A percentile compares a stretch with the other conserved stretches of the same genome.
Evolutionary conservation across 2,113 vertebrate species (phyloP).

Genomic region (Rhinoderma darwinii): DNA sequence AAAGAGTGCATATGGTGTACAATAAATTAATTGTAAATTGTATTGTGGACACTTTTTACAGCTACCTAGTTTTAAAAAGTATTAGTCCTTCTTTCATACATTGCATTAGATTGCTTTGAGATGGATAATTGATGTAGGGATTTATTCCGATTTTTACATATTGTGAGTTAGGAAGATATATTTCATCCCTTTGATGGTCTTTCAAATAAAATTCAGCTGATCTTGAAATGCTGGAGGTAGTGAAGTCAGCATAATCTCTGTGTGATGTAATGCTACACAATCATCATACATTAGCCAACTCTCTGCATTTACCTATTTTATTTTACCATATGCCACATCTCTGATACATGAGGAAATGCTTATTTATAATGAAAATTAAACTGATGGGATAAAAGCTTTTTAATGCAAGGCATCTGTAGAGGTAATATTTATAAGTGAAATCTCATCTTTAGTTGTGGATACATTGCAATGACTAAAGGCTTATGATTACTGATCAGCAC

Average conservation of each 20-base stretch:
- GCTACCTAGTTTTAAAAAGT: no score
- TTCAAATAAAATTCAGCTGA: not conserved
- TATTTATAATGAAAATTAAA: not conserved
- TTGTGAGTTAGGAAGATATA: not conserved
- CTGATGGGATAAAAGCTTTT: not conserved
- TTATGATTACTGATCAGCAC: no score
- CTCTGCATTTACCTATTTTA: not conserved
- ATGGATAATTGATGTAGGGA: not conserved
- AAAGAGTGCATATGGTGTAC: no score
- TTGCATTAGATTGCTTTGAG: not conserved
- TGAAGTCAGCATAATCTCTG: not conserved
- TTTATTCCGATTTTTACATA: not conserved
- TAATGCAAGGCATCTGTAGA: conserved; percentile 6
- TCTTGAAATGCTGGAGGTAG: not conserved
- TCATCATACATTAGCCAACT: not conserved
- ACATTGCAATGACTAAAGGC: not conserved
- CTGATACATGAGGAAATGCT: not conserved
- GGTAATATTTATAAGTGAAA: not conserved
- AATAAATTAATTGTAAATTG: no score
- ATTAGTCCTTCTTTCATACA: not conserved
- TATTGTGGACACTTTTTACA: no score
- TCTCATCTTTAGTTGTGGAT: not conserved
- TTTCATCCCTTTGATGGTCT: not conserved
- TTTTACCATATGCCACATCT: not conserved
- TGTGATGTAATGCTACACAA: not conserved